Evolutionary conservation across 2,888 invertebrate species (phyloP), one percentile per base, ranked within the genome.

Genomic region (Yponomeuta plumbellus): DNA sequence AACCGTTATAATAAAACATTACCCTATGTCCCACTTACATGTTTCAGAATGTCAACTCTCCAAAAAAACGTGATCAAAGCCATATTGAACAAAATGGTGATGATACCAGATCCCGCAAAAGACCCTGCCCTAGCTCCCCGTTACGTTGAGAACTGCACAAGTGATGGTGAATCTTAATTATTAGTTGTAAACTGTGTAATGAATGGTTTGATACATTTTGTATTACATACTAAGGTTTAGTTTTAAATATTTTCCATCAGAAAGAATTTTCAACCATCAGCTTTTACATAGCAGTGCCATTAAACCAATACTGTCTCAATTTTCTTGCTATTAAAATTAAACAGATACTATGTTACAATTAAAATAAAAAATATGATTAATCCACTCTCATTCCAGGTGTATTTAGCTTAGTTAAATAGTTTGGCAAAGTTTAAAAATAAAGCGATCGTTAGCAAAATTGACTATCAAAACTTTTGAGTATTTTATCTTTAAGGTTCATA

Each of bases 51-150:
- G 86, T 93, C 87, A 92, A 85, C 69, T 92, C 93, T 56, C 93
- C 93, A 71, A 93, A 93, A 77, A 94, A 94, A 80, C 87, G 94
- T 70, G 94, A 94, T 69, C 88, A 89, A 70, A 92, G 87, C 73
- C 87, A 86, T 70, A 76, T 88, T 67, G 90, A 90, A 70, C 92
- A 92, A 71, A 93, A 93, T 68, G 93, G 93, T 52, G 90, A 92
- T n/a, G 91, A 92, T 52, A 87, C 83, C 65, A 81, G 92, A 71
- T 92, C 92, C 13, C 92, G 92, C 76, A 94, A 94, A 80, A 92
- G 93, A 85, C 93, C 93, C 61, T 92, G 93, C 73, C 80, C 93
- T 62, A 93, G 81, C 71, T 81, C 85, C 2, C 85, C 84, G 0
- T 74, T 84, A 17, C 44, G 44, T 52, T 52, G 44, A 52, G 17